These are phyloP conservation scores for Pyrochroa serraticornis DNA, from an alignment of 2,888 invertebrate species.

Conservation along the genomic window DNA sequence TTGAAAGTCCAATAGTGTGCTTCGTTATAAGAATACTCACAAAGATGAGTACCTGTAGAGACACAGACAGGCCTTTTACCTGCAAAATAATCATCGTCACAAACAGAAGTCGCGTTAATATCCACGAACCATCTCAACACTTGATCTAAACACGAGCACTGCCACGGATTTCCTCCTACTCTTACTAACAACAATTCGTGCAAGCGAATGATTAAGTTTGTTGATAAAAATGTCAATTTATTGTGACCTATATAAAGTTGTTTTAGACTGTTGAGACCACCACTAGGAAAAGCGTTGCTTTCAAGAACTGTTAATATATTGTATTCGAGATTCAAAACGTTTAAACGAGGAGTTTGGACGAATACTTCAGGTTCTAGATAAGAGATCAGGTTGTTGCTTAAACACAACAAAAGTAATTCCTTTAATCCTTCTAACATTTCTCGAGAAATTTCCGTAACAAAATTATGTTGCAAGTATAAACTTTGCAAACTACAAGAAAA, in stretches of 20 bases:
- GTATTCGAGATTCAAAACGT: slow-evolving; percentile 17
- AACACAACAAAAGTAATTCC: slow-evolving; percentile 20
- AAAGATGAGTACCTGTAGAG: slow-evolving; percentile 4
- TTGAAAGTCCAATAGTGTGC: not conserved
- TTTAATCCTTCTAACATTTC: slow-evolving; percentile 22
- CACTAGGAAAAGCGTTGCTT: slow-evolving; percentile 23
- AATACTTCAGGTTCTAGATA: slow-evolving; percentile 25
- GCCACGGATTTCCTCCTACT: slow-evolving; percentile 31
- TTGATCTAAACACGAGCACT: slow-evolving; percentile 23
- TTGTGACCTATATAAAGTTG: slow-evolving; percentile 30
- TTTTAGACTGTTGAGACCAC: slow-evolving; percentile 3
- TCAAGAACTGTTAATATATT: slow-evolving; percentile 26
- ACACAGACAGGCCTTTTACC: slow-evolving; percentile 29
- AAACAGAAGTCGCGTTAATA: slow-evolving; percentile 22
- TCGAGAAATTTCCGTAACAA: slow-evolving; percentile 16
- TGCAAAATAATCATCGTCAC: slow-evolving; percentile 3
- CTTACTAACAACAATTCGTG: slow-evolving; percentile 21
- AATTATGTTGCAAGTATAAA: slow-evolving; percentile 28
- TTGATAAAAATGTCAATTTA: slow-evolving; percentile 26
- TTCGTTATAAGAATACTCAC: slow-evolving; percentile 11
- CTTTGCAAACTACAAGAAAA: slow-evolving; percentile 13
- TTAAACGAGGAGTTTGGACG: slow-evolving; percentile 22
- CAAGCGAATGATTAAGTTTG: slow-evolving; percentile 26
- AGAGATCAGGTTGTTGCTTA: slow-evolving; percentile 27
- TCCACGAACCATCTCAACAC: slow-evolving; percentile 20